phyloP scores from a whole-genome alignment of 2,888 invertebrate species.

The Sclerodermus sp. region DNA sequence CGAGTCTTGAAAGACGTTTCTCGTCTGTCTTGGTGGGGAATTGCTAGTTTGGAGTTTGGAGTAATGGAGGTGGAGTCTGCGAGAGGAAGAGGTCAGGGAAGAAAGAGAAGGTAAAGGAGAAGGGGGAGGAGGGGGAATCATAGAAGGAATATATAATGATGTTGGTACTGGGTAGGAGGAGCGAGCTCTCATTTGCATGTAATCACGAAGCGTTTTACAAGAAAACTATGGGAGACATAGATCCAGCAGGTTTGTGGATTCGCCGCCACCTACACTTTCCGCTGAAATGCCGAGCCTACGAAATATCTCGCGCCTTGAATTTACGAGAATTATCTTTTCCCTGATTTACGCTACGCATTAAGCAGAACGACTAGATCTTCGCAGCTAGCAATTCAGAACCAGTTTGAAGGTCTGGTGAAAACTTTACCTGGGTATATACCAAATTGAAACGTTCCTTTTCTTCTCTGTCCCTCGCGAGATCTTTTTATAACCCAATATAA shows the following conservation, averaged over 20 bases:
- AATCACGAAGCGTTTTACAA: slow-evolving; percentile 8
- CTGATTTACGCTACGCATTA: no score
- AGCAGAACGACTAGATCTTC: no score
- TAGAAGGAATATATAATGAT: slow-evolving; percentile 37
- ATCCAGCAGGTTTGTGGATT: slow-evolving; percentile 22
- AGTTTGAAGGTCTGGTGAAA: no score
- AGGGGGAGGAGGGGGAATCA: slow-evolving; percentile 12
- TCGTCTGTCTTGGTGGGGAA: slow-evolving; percentile 38
- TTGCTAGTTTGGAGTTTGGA: no score
- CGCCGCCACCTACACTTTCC: slow-evolving; percentile 19
- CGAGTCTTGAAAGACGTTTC: no score
- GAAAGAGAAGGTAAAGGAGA: slow-evolving; percentile 4
- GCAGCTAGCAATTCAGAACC: no score
- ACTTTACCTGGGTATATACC: no score
- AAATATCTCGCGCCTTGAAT: neutral
- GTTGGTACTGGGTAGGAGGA: slow-evolving; percentile 2
- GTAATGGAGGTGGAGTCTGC: no score
- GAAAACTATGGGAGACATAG: slow-evolving; percentile 8
- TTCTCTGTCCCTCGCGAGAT: neutral
- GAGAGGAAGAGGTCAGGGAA: slow-evolving; percentile 10
- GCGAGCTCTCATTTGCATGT: slow-evolving; percentile 30
- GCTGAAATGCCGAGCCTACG: neutral
- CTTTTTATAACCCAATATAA: no score
- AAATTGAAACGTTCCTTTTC: neutral
- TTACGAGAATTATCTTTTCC: no score